phyloP scores from a whole-genome alignment of 2,888 invertebrate species.

The Pandemis cinnamomeana region DNA sequence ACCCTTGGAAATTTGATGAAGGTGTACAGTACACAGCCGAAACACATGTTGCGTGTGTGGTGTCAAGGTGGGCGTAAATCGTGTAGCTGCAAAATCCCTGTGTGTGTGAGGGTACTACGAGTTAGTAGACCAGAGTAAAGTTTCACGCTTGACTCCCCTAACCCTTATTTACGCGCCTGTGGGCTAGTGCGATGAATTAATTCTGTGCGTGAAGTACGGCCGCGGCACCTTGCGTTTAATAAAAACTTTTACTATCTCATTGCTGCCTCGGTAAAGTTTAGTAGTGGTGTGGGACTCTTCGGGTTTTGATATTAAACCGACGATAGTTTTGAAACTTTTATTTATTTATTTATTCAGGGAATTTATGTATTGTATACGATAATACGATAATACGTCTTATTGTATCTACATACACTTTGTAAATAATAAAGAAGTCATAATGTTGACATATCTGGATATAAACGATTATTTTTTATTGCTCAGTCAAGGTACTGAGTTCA shows the following conservation, averaged over 20 bases:
- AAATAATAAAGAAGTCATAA: too few species aligned
- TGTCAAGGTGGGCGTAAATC: constrained; percentile 47
- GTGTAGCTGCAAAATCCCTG: constrained; percentile 44
- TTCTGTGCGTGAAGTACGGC: constrained; percentile 43
- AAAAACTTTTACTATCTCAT: constrained; percentile 4
- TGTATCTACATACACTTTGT: too few species aligned
- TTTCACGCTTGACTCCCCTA: constrained; percentile 46
- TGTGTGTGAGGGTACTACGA: constrained; percentile 17
- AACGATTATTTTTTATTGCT: too few species aligned
- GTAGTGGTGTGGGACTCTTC: constrained; percentile 4
- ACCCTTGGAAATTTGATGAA: constrained; percentile 23
- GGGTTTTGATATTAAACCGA: neutral
- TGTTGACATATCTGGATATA: too few species aligned
- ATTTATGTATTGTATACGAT: too few species aligned
- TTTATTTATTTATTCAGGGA: too few species aligned
- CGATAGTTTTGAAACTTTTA: neutral
- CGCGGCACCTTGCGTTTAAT: constrained; percentile 15
- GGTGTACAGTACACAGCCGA: constrained; percentile 16
- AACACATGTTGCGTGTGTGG: constrained; percentile 41
- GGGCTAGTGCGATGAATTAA: constrained; percentile 45
- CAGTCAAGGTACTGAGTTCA: neutral
- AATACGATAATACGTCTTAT: too few species aligned
- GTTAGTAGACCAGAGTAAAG: constrained; percentile 44
- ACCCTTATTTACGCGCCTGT: constrained; percentile 54
- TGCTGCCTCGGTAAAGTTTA: constrained; percentile 2